phyloP scores from a whole-genome alignment of 2,888 invertebrate species.

The Drosophila anomalata region DNA sequence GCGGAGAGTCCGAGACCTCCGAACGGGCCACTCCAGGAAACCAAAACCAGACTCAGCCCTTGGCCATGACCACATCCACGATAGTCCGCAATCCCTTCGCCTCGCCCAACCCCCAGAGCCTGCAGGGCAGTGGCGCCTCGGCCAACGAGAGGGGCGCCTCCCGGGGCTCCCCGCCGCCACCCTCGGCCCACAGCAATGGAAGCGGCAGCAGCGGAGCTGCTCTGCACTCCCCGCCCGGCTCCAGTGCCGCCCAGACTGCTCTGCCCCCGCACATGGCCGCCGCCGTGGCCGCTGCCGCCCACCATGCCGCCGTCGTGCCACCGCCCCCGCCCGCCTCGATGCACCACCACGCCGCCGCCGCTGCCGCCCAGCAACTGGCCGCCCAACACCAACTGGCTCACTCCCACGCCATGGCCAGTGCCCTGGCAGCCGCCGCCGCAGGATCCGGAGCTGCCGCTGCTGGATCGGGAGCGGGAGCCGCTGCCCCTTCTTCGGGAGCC shows the following conservation, averaged over 20 bases:
- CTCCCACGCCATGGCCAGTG: conserved; percentile 82
- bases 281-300: conserved; percentile 74
- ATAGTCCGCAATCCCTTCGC: conserved; percentile 83
- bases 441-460: conserved; percentile 79
- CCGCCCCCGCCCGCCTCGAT: conserved; percentile 62
- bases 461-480: conserved; percentile 75
- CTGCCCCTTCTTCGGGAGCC: conserved; percentile 57
- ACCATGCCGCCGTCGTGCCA: conserved; percentile 57
- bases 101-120: conserved; percentile 79
- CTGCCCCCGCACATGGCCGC: conserved; percentile 70
- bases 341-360: conserved; percentile 76
- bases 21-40: conserved; percentile 47
- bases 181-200: conserved; percentile 54
- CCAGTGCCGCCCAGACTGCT: conserved; percentile 51
- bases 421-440: conserved; percentile 78
- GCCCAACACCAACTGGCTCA: conserved; percentile 81
- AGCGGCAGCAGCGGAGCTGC: conserved; percentile 22
- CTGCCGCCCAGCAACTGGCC: conserved; percentile 79
- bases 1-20: conserved; percentile 30
- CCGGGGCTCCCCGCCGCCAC: conserved; percentile 12
- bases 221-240: conserved; percentile 46
- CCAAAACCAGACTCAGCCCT: conserved; percentile 50
- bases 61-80: conserved; percentile 80
- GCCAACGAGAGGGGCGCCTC: conserved; percentile 21
- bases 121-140: conserved; percentile 50